Evolutionary conservation across 1,140 invertebrate genomes (phyloP), one percentile per base, ranked within the genome.

Genomic region (Panagrolaimus sp.): DNA sequence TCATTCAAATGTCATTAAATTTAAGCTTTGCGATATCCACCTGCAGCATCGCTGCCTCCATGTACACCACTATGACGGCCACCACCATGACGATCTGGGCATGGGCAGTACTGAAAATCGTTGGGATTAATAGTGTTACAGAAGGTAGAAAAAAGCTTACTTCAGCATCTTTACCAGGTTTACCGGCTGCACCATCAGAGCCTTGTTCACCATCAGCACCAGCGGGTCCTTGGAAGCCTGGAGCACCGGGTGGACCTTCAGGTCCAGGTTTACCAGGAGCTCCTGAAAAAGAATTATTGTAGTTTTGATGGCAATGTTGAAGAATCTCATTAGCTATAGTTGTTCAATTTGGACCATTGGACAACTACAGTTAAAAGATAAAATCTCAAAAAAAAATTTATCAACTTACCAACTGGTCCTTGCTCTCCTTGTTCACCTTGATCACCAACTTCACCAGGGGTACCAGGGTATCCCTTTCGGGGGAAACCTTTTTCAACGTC

Each of bases 191-290:
- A 1, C 68, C 68, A 0, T 27, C n/a, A 14, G 48, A 16, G 8
- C 73, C 73, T 14, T 74, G 47, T 9, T 16, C 23, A 16, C 73
- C 73, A 0, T 65, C 44, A 11, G 76, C 67, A 23, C 73, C 73
- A 27, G 77, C 73, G 4, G 61, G 53, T 1, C 73, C 73, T 2
- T 63, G 8, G 38, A 74, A 11, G 9, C 72, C 72, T 45, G 25
- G 62, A 31, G 51, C n/a, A 47, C 73, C 73, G 48, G 69, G 45
- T 1, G 62, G 45, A 14, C 72, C 72, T 11, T 11, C 13, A 23
- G 46, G 38, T n/a, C 70, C 71, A 5, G 51, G 9, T 27, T 57
- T 57, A 16, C 51, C 51, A 27, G 51, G 51, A n/a, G 51, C 13
- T 1, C 51, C 51, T 20, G 11, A 20, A 20, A 11, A 25, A 27